Percentiles rank a stretch among this genome's conserved stretches.
Conservation (phyloP, 2,113 vertebrate species). For the Proterorhinus semilunaris region DNA sequence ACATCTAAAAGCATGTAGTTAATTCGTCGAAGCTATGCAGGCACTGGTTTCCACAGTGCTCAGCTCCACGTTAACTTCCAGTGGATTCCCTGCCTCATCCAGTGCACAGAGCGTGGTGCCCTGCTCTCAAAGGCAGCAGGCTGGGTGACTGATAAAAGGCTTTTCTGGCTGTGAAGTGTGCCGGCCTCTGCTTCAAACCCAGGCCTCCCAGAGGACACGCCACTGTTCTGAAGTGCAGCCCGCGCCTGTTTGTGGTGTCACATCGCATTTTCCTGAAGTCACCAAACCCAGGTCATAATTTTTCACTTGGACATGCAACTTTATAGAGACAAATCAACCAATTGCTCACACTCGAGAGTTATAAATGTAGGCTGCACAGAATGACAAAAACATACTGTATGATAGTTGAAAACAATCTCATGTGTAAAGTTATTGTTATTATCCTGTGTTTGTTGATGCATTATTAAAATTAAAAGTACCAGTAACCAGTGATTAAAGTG, state of each 20-base stretch:
- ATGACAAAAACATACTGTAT: background rate
- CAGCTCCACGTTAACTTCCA: conserved; percentile 35
- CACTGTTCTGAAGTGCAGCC: conserved; percentile 61
- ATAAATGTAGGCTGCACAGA: background rate
- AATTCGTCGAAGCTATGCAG: conserved; percentile 1
- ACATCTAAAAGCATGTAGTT: conserved; percentile 10
- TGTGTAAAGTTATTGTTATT: background rate
- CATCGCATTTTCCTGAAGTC: conserved; percentile 55
- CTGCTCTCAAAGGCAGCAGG: conserved; percentile 57
- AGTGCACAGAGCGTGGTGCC: conserved; percentile 43
- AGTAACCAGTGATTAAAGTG: no score
- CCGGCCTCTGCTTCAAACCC: conserved; percentile 49
- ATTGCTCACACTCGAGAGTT: background rate
- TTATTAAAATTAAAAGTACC: no score
- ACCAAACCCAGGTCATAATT: conserved; percentile 38
- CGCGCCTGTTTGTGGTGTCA: conserved; percentile 56
- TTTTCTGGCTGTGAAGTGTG: conserved; percentile 70
- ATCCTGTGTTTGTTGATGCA: background rate
- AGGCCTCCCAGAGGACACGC: conserved; percentile 47
- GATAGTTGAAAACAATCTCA: background rate
- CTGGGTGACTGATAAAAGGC: conserved; percentile 71
- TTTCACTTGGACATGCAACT: conserved; percentile 18
- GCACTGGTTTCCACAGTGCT: conserved; percentile 5
- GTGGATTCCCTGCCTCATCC: conserved; percentile 36
- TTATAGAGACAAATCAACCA: conserved; percentile 8